These are phyloP conservation scores for Galerucella nymphaeae DNA, from an alignment of 2,888 invertebrate genomes.

Conservation along the genomic window DNA sequence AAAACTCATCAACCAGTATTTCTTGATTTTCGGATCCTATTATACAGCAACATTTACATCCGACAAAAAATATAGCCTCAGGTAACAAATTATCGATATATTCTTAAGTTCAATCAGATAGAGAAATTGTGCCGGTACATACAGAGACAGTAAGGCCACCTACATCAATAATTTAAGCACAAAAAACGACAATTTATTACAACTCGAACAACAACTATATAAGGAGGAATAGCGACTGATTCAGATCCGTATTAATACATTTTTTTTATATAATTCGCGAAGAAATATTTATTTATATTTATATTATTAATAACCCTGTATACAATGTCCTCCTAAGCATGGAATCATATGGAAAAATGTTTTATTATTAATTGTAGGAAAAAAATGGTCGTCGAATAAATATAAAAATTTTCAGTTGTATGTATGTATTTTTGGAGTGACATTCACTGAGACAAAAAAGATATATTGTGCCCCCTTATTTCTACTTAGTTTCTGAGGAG, in stretches of 20 bases:
- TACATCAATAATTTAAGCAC: slow-evolving; percentile 42
- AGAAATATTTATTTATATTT: no score
- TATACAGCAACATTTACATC: slow-evolving; percentile 25
- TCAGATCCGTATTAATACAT: slow-evolving; percentile 3
- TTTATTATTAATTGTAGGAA: no score
- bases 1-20: slow-evolving; percentile 31
- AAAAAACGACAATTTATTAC: slow-evolving; percentile 37
- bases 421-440: no score
- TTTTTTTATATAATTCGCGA: background rate
- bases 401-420: no score
- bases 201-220: slow-evolving; percentile 39
- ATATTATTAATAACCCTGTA: no score
- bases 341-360: no score
- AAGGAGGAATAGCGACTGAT: slow-evolving; percentile 31
- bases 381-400: no score
- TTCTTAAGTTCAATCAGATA: slow-evolving; percentile 33
- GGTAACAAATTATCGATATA: slow-evolving; percentile 34
- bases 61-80: slow-evolving; percentile 25
- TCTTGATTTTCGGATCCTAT: slow-evolving; percentile 19
- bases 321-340: no score
- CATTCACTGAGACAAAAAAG: no score
- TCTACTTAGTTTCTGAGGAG: no score
- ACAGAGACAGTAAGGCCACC: slow-evolving; percentile 39
- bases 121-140: slow-evolving; percentile 30
- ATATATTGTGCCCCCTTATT: no score